Conservation (phyloP, 1,140 invertebrate species). For the Melanaphis sacchari region DNA sequence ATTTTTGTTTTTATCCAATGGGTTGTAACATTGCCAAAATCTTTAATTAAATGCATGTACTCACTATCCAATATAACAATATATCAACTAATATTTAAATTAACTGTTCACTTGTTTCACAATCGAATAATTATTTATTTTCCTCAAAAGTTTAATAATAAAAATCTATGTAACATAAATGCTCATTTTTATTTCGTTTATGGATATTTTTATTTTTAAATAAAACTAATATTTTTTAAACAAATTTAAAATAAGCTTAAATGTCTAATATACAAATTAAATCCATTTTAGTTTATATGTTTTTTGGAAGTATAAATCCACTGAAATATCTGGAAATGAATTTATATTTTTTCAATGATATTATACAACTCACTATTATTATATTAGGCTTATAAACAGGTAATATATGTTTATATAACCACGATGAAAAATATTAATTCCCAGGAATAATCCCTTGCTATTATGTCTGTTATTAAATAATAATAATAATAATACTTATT, state of each 20-base stretch:
- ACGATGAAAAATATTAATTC: not conserved
- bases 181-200: not conserved
- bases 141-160: not conserved
- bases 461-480: not conserved
- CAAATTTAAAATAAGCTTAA: not conserved
- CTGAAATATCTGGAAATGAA: not conserved
- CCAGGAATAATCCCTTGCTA: not conserved
- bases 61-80: not conserved
- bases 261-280: not conserved
- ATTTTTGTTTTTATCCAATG: not conserved
- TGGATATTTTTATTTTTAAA: not conserved
- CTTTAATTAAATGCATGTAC: conserved; percentile 1
- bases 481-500: not conserved
- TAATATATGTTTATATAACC: not conserved
- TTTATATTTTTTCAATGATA: not conserved
- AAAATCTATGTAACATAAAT: not conserved
- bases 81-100: not conserved
- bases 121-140: not conserved
- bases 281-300: not conserved
- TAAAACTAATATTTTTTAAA: not conserved
- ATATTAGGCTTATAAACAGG: not conserved
- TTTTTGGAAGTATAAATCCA: not conserved
- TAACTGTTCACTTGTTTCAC: not conserved
- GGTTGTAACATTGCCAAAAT: not conserved
- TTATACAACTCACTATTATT: not conserved